phyloP scores from a whole-genome alignment of 2,113 vertebrate species.

The Paramormyrops kingsleyae region DNA sequence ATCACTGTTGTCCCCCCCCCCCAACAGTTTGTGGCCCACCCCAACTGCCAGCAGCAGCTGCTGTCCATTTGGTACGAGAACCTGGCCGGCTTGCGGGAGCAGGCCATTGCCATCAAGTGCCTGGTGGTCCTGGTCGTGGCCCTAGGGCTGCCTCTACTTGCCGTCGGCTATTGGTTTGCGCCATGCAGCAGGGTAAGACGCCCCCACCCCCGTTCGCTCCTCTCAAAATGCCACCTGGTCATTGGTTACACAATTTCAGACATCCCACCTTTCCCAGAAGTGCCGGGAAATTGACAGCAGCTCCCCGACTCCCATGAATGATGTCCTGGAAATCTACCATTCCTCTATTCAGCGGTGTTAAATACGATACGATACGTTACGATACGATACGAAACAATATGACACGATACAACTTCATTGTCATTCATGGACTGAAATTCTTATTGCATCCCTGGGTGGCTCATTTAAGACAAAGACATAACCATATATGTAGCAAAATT shows the following conservation, averaged over 20 bases:
- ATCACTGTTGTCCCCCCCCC: slow-evolving; percentile 23
- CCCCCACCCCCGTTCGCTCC: too few species aligned
- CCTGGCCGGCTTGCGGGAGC: slow-evolving; percentile 76
- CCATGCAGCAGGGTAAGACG: slow-evolving; percentile 78
- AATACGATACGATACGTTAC: too few species aligned
- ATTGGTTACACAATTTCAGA: not conserved
- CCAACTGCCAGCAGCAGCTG: slow-evolving; percentile 85
- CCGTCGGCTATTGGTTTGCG: slow-evolving; percentile 80
- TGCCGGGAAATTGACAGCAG: not conserved
- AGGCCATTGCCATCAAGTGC: slow-evolving; percentile 76
- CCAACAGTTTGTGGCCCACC: slow-evolving; percentile 79
- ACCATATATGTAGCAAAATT: too few species aligned
- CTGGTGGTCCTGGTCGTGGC: slow-evolving; percentile 79
- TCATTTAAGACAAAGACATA: too few species aligned
- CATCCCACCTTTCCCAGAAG: not conserved
- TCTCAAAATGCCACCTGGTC: not conserved
- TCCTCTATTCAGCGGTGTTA: too few species aligned
- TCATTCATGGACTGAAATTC: too few species aligned
- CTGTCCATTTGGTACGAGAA: slow-evolving; percentile 88
- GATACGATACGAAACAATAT: too few species aligned
- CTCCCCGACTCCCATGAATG: not conserved
- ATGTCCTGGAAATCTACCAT: not conserved
- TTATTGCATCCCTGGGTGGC: too few species aligned
- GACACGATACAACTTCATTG: too few species aligned
- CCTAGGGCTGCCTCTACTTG: slow-evolving; percentile 75